Conservation (phyloP, 2,113 vertebrate species). For the Philantomba maxwellii region DNA sequence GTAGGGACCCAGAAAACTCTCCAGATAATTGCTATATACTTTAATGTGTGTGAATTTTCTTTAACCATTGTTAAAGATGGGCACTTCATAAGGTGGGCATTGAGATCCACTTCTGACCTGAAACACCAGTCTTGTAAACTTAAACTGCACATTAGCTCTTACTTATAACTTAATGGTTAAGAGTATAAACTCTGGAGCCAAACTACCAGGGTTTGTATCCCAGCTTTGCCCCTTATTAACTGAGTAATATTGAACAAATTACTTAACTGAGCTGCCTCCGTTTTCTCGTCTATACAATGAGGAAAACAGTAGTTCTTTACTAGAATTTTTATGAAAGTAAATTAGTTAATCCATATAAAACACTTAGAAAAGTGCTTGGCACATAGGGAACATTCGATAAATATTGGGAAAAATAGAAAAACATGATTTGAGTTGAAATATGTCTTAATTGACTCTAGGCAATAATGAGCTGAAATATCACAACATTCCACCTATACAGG, state of each 20-base stretch:
- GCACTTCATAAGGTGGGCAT: neutral
- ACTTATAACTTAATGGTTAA: neutral
- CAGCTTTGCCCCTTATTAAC: neutral
- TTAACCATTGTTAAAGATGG: neutral
- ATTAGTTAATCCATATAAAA: constrained; percentile 15
- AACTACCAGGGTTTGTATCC: neutral
- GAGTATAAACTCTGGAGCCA: neutral
- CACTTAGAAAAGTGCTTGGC: neutral
- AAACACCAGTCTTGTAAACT: neutral
- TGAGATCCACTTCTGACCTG: neutral
- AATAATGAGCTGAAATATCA: constrained; percentile 4
- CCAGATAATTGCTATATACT: neutral
- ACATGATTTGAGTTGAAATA: neutral
- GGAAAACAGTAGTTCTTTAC: neutral
- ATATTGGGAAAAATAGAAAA: neutral
- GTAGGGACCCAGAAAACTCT: neutral
- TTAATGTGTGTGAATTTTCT: neutral
- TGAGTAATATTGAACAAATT: neutral
- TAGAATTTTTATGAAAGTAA: constrained; percentile 15
- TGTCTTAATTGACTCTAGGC: neutral
- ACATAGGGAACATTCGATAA: neutral
- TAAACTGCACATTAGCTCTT: constrained; percentile 14
- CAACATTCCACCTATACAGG: neutral
- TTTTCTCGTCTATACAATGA: constrained; percentile 30
- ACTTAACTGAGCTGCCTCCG: neutral